Evolutionary conservation across 2,888 invertebrate genomes (phyloP), one percentile per base, ranked within the genome.

Genomic region (Periphyllus acericola): DNA sequence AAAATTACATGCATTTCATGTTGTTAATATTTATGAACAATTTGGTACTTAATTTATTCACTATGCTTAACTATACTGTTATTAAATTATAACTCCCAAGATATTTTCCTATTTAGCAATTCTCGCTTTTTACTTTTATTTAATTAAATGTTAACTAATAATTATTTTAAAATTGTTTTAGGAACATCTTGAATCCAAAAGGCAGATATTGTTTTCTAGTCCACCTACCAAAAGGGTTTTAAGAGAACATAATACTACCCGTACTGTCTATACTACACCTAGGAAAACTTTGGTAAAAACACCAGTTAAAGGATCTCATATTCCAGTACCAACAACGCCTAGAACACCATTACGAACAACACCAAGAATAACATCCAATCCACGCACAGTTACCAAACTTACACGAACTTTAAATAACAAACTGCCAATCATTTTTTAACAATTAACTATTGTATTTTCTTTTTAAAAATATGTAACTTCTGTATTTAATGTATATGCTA

Each of bases 381-480:
- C 87, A 60, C 81, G 81, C 0, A 81, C 87, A 25, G 87, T 80
- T 80, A 80, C 81, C 66, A 87, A 75, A 74, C 74, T 81, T 17
- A 87, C 81, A 5, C 60, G 87, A 60, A 87, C 87, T 40, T 75
- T 81, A 25, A 87, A 60, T 32, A 87, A 87, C 21, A 87, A 87
- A 87, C 74, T 87, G 17, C 87, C 87, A 3, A 87, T 87, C 0
- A 87, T 87, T 74, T 87, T 87, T 87, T 87, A 86, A 86, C 21
- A 40, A 17, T 25, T 66, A 66, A 74, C 74, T 21, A 66, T 75
- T 72, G 40, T 74, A 60, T 46, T 40, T 60, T 46, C 71, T 52
- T 55, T 46, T 8, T 25, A 72, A 72, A n/a, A 76, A 46, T 25
- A 14, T 72, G 34, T 72, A 0, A 76, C 40, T 75, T 71, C 34